Base-by-base conservation (phyloP, 2,113 vertebrate species). In the Dicerorhinus sumatrensis region DNA sequence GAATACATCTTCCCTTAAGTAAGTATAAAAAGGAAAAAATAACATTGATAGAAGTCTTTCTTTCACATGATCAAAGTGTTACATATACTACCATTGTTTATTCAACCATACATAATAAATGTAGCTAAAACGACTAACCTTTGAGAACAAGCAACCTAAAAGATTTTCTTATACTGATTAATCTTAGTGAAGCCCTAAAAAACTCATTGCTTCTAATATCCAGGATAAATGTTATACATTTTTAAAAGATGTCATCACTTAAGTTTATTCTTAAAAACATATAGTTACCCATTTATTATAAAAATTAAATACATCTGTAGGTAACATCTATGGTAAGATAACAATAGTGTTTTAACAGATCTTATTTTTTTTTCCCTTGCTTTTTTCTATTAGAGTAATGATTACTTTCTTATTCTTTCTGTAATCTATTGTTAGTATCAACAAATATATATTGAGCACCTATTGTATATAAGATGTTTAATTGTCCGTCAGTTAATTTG, bases 361-460 rank as follows among this genome's bases (percentile, higher is more conserved):
- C n/a, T 67, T 72, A 39, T 69, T 60, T n/a, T 91, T 82, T 67
- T 85, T 86, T 42, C 42, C 33, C 48, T 63, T 65, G 21, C 31
- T 62, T 70, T 93, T 89, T 65, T 48, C 25, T 3, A 23, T 48
- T 80, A n/a, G n/a, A 81, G 4, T 87, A 82, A 27, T 83, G 36
- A 83, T 88, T 77, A 56, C 33, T 51, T 93, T 86, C 18, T 90
- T 60, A 81, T 93, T 90, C 65, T 80, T 93, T 87, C 62, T 51
- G 27, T 87, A 88, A 39, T 7, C 17, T 91, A 27, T 51, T 48
- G 33, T 85, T 60, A 73, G 10, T 84, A 63, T 85, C 42, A 70
- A 80, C 1, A 12, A 60, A 60, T 73, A 60, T 21, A 60, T 80
- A 20, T 79, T 80, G 33, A 60, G 10, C 23, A 51, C 21, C 3